Evolutionary conservation across 37 sponge, comb jelly and placozoan genomes (phyloP).

Genomic region (Chondrilla cf. caribensis): DNA sequence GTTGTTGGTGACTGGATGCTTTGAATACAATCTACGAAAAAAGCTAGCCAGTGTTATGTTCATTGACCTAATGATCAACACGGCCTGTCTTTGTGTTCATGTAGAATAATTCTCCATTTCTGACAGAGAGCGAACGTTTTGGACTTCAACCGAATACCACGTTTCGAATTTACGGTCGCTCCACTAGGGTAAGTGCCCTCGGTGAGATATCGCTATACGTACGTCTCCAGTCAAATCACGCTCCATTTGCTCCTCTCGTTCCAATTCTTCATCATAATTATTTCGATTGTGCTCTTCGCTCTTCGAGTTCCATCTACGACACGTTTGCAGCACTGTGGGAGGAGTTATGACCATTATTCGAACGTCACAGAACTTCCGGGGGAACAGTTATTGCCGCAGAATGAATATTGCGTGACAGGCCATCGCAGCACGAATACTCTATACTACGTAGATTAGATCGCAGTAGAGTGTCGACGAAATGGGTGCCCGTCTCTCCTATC

Average conservation of each 20-base stretch:
- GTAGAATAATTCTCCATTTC: neutral
- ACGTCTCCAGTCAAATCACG: neutral
- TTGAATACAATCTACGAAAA: too few species aligned
- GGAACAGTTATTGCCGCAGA: neutral
- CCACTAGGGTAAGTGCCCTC: neutral
- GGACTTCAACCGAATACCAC: neutral
- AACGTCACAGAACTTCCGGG: neutral
- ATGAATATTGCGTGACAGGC: neutral
- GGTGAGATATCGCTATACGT: neutral
- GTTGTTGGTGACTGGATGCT: too few species aligned
- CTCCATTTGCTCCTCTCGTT: neutral
- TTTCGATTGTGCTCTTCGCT: neutral
- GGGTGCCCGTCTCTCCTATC: too few species aligned
- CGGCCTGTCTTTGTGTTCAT: neutral
- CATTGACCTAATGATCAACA: neutral
- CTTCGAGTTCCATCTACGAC: neutral
- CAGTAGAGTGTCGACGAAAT: too few species aligned
- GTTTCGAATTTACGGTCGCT: neutral
- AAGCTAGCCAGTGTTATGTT: too few species aligned
- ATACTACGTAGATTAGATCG: too few species aligned
- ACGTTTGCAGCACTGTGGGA: neutral
- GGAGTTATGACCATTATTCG: neutral
- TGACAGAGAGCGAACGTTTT: neutral
- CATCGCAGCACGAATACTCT: too few species aligned
- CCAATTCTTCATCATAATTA: neutral